A percentile compares a stretch with the other conserved stretches of the same genome.
These are phyloP conservation scores for Pungitius pungitius DNA, from an alignment of 2,113 vertebrate species.

Conservation along the genomic window DNA sequence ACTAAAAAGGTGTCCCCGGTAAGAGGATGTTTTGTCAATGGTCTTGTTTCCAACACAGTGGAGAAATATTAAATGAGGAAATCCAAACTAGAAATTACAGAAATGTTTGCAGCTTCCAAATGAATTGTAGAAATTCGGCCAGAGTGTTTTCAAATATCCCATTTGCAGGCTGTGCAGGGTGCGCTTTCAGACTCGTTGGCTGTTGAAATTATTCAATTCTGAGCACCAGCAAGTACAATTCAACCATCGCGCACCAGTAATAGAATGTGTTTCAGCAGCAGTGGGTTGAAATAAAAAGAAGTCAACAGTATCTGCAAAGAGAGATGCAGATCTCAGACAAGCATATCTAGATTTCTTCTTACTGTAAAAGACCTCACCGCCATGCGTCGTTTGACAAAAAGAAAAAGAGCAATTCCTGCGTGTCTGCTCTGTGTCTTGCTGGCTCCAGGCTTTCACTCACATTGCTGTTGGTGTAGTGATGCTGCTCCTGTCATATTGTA, in stretches of 20 bases:
- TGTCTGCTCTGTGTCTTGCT: conserved; percentile 19
- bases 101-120: conserved; percentile 46
- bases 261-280: conserved; percentile 22
- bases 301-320: not conserved
- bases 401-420: conserved; percentile 16
- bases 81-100: conserved; percentile 39
- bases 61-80: conserved; percentile 20
- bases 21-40: conserved; percentile 17
- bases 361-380: not conserved
- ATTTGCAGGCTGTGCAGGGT: conserved; percentile 23
- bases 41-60: conserved; percentile 7
- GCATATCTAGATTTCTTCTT: not conserved
- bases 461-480: conserved; percentile 40
- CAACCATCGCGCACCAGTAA: conserved; percentile 12
- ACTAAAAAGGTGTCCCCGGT: conserved; percentile 10
- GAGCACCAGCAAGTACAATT: conserved; percentile 33
- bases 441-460: conserved; percentile 48
- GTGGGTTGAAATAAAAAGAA: not conserved
- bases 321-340: conserved; percentile 11
- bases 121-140: conserved; percentile 25
- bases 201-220: conserved; percentile 49
- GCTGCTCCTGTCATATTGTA: conserved; percentile 43
- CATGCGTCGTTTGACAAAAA: conserved; percentile 26
- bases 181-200: conserved; percentile 42
- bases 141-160: conserved; percentile 45